Conservation (phyloP, 2,113 vertebrate genomes). For the Odontesthes bonariensis region DNA sequence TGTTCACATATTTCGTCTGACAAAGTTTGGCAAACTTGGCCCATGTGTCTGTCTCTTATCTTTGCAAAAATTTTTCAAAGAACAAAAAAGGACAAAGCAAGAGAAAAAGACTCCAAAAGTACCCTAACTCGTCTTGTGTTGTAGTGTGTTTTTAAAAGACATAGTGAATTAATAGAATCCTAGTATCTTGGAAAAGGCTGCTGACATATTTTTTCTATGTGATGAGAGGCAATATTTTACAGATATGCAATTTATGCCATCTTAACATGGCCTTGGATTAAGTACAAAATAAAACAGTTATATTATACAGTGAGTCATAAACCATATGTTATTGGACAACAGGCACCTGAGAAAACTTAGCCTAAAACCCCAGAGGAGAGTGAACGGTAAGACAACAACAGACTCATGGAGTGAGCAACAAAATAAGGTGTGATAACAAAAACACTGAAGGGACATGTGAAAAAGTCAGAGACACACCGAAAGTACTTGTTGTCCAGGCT, state of each 20-base stretch:
- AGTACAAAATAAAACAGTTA: constrained; percentile 5
- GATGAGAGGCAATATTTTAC: constrained; percentile 1
- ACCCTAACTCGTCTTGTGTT: neutral
- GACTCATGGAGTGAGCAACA: constrained; percentile 19
- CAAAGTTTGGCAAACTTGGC: neutral
- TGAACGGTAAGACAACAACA: constrained; percentile 45
- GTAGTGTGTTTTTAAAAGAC: constrained; percentile 5
- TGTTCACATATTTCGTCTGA: constrained; percentile 5
- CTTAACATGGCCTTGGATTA: constrained; percentile 15
- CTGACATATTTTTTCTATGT: constrained; percentile 41
- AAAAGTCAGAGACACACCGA: neutral
- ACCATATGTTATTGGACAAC: constrained; percentile 64
- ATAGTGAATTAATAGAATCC: constrained; percentile 5
- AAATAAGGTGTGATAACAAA: constrained; percentile 18
- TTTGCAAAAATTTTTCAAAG: neutral
- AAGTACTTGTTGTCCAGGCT: neutral
- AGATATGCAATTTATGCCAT: constrained; percentile 30
- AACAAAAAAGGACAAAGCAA: constrained; percentile 2
- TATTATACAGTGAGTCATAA: constrained; percentile 51
- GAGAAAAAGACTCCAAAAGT: neutral
- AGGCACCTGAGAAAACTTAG: constrained; percentile 52
- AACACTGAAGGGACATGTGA: constrained; percentile 22
- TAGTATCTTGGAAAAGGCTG: constrained; percentile 11
- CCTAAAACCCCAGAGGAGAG: constrained; percentile 35
- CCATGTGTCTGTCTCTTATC: neutral